A percentile compares a stretch with the other conserved stretches of the same genome.
phyloP scores from a whole-genome alignment of 2,113 vertebrate genomes.

The Daubentonia madagascariensis region DNA sequence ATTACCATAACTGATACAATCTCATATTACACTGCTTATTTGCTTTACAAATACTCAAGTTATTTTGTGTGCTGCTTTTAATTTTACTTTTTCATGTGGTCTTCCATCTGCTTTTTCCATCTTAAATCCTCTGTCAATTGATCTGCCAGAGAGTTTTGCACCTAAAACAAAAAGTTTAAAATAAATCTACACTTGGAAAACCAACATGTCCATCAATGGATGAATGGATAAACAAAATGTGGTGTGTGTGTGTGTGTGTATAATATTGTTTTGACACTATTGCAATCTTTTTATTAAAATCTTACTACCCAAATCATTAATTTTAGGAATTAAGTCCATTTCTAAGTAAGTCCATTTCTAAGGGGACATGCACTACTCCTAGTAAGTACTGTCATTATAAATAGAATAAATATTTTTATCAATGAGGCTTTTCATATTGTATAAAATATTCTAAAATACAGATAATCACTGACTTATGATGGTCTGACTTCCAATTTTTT shows the following conservation, averaged over 20 bases:
- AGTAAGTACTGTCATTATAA: not conserved
- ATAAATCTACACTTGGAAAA: not conserved
- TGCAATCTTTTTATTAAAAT: too few relatives aligned
- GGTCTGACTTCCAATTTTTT: too few relatives aligned
- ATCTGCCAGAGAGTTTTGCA: conserved; percentile 84
- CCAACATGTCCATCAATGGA: too few relatives aligned
- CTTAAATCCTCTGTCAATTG: conserved; percentile 82
- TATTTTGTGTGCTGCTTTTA: not conserved
- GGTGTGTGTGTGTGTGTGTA: too few relatives aligned
- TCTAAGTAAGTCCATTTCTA: not conserved
- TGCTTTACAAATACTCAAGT: too few relatives aligned
- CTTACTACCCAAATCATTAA: not conserved
- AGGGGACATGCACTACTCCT: not conserved
- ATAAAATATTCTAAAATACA: not conserved
- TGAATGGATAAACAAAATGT: too few relatives aligned
- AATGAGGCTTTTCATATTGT: not conserved
- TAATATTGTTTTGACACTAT: too few relatives aligned
- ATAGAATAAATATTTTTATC: not conserved
- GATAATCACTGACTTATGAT: too few relatives aligned
- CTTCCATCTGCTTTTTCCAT: conserved; percentile 80
- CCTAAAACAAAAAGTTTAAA: conserved; percentile 75
- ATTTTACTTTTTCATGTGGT: conserved; percentile 87
- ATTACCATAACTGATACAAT: not conserved
- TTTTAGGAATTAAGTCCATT: not conserved
- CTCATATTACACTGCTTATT: not conserved